These are phyloP conservation scores for Equus quagga DNA, from an alignment of 2,113 vertebrate genomes.

Conservation along the genomic window DNA sequence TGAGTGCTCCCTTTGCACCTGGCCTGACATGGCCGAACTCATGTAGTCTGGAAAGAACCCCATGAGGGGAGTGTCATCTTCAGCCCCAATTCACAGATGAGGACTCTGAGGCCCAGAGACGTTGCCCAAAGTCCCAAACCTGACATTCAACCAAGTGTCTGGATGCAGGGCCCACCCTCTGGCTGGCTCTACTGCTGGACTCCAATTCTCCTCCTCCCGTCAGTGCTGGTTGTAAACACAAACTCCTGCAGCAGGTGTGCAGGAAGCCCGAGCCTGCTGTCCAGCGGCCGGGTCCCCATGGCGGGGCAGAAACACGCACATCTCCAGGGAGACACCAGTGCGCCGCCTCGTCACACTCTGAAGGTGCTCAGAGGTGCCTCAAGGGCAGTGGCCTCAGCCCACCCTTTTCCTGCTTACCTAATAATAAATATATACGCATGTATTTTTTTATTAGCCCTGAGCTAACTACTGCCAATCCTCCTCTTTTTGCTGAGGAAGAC, in stretches of 20 bases:
- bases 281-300: background rate
- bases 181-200: background rate
- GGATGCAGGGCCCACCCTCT: background rate
- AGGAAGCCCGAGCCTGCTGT: background rate
- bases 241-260: background rate
- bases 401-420: no score
- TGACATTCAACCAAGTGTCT: background rate
- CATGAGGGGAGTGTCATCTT: background rate
- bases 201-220: background rate
- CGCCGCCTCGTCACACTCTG: background rate
- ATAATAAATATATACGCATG: background rate
- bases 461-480: no score
- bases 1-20: accelerated
- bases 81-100: background rate
- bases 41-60: background rate
- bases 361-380: background rate
- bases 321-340: background rate
- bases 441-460: no score
- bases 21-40: background rate
- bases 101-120: background rate
- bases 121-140: background rate
- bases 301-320: accelerated
- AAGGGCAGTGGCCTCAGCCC: background rate
- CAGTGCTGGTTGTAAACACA: background rate
- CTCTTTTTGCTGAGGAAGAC: no score